Base-by-base conservation (phyloP, 2,113 vertebrate genomes). In the Nesoenas mayeri region DNA sequence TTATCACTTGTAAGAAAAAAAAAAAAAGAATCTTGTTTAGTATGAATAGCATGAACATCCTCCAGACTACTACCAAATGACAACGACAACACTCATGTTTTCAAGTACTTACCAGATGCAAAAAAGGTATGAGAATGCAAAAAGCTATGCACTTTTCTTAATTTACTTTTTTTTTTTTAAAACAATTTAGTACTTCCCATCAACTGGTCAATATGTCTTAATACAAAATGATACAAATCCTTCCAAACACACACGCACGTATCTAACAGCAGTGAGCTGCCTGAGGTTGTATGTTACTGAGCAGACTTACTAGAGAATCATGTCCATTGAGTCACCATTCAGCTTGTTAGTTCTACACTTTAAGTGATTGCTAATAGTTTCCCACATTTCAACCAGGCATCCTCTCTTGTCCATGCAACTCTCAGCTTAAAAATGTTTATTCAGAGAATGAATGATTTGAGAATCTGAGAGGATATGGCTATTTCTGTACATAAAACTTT, bases 311-410 rank as follows among this genome's bases (percentile, higher is more conserved):
- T 2, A 47, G 8, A 47, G 7, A 74, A 58, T 20, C 8, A 54
- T 6, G 8, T 51, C 14, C 48, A 82, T 2, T 2, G 18, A 83
- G 29, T 32, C 32, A 38, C 4, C 3, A 0, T 19, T 48, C 22
- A 67, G 10, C 13, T 82, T 73, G 20, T 12, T 34, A 56, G 7
- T 14, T 69, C 50, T 65, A 14, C 0, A 0, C 7, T 67, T 42
- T 3, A 61, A 5, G 57, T 15, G 7, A 2, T 34, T 62, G 10
- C 62, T 58, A 56, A 32, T 4, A 42, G 31, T 22, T 64, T 32
- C 34, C 11, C 64, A 82, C 25, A 31, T 53, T 78, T 64, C 65
- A 61, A 31, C 8, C n/a, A 74, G 15, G 17, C n/a, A 71, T 22
- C 9, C 16, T 77, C 58, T 20, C 40, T n/a, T n/a, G 53, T 12